Evolutionary conservation across 2,888 invertebrate genomes (phyloP).

Genomic region (Auanema freiburgensis): DNA sequence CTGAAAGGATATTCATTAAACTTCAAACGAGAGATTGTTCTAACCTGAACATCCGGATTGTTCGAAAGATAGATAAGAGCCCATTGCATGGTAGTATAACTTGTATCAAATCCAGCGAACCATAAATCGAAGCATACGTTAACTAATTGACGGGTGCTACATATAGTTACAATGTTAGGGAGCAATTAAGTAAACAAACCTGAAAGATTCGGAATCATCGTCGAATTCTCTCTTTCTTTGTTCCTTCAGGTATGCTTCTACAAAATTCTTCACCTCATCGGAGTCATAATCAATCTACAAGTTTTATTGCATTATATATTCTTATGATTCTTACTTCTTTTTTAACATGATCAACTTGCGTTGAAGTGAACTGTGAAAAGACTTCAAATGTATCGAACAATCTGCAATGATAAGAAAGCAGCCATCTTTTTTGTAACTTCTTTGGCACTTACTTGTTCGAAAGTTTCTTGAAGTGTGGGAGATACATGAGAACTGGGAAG

Average conservation of each 20-base stretch:
- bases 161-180: not conserved
- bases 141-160: not conserved
- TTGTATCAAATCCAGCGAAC: constrained; percentile 3
- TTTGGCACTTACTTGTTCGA: not conserved
- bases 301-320: not conserved
- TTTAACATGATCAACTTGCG: not conserved
- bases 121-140: constrained; percentile 3
- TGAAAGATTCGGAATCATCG: not conserved
- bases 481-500: not conserved
- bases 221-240: not conserved
- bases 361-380: not conserved
- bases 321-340: not conserved
- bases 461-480: not conserved
- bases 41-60: constrained; percentile 1
- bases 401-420: not conserved
- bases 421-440: not conserved
- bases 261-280: not conserved
- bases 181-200: not conserved
- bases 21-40: too few relatives aligned
- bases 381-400: not conserved
- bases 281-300: not conserved
- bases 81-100: not conserved
- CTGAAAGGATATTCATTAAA: not conserved
- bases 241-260: constrained; percentile 2
- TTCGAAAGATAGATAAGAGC: not conserved